These are phyloP conservation scores for Rhinogobio ventralis DNA, from an alignment of 2,797 vertebrate genomes.

Conservation along the genomic window DNA sequence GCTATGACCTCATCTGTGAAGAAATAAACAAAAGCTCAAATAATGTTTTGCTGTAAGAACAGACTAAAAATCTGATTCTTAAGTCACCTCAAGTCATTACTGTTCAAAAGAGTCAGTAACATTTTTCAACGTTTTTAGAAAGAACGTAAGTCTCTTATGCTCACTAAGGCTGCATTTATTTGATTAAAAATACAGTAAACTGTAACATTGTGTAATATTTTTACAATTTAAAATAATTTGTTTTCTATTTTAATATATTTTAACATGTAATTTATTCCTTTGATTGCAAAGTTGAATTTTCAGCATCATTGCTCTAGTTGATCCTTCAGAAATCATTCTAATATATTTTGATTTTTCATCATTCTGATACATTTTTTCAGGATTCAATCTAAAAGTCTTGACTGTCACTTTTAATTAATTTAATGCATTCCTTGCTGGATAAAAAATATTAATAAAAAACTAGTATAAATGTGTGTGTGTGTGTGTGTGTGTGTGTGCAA, in stretches of 20 bases:
- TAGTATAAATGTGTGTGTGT: too few relatives aligned
- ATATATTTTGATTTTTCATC: neutral
- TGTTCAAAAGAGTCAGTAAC: neutral
- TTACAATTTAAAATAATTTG: neutral
- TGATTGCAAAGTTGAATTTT: too few relatives aligned
- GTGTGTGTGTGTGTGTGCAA: too few relatives aligned
- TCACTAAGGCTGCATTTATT: too few relatives aligned
- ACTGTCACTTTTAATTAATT: neutral
- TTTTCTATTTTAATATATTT: neutral
- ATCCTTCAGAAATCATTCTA: neutral
- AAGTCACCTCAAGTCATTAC: neutral
- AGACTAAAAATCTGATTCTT: neutral
- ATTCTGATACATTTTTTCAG: neutral
- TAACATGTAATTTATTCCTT: neutral
- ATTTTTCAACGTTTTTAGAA: neutral
- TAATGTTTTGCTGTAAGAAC: slow-evolving; percentile 13
- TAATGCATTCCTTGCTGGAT: neutral
- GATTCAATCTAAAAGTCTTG: neutral
- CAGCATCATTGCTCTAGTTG: too few relatives aligned
- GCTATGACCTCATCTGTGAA: slow-evolving; percentile 42
- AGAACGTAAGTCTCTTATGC: neutral
- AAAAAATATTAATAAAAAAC: neutral
- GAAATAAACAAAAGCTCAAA: slow-evolving; percentile 34
- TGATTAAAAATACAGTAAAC: neutral
- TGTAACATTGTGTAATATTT: neutral